Evolutionary conservation across 2,888 invertebrate genomes (phyloP), one percentile per base, ranked within the genome.

Genomic region (Xestobium rufovillosum): DNA sequence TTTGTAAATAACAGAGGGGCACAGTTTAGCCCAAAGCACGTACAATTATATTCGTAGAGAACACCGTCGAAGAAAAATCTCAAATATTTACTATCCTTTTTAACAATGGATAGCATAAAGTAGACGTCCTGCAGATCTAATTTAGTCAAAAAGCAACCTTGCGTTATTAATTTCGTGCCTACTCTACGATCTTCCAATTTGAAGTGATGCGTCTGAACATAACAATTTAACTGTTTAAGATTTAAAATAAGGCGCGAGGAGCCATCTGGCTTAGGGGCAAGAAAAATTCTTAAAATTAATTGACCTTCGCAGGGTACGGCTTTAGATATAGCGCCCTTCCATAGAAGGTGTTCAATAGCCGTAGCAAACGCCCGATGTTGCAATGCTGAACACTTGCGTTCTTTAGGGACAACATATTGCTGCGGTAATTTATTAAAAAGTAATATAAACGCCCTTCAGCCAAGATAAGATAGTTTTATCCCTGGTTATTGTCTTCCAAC

Each of bases 1-100:
- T 53, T 53, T 4, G 54, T 53, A 37, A 53, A 52, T 10, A 52
- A 28, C 26, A 23, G 47, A 6, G 53, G 50, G 3, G 45, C 47
- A n/a, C 36, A 32, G 9, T 31, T 41, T 4, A 55, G 13, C n/a
- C 52, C 51, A n/a, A n/a, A n/a, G 16, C 50, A 50, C 11, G 49
- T 34, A 15, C 44, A 48, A 1, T 31, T 36, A 33, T 47, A 54
- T 31, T 51, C 45, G 34, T 43, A 54, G 9, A 47, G 6, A 10
- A 38, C 40, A 0, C 34, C 43, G 8, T 44, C 4, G 40, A 50
- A 53, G 2, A 13, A n/a, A 29, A 56, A 53, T 12, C 49, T 34
- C 27, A 53, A 41, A 32, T 34, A 45, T 28, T 51, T 53, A 35
- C 33, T 38, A 42, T 36, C 14, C 13, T 36, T 14, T 23, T 39